A percentile compares a stretch with the other conserved stretches of the same genome.
These are phyloP conservation scores for Trogon melanurus DNA, from an alignment of 2,113 vertebrate genomes.

Conservation along the genomic window DNA sequence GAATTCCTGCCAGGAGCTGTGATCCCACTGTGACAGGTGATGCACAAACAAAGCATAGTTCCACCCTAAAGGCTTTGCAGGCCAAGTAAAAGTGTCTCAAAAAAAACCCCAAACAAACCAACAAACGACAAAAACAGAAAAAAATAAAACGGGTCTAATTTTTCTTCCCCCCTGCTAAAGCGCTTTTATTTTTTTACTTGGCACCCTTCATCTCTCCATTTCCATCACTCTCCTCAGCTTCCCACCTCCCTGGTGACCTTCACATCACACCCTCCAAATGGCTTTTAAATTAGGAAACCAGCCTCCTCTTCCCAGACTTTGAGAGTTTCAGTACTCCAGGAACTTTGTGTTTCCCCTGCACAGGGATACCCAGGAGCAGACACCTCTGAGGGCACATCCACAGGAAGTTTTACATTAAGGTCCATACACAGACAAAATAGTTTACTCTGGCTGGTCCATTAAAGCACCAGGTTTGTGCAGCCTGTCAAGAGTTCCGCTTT, in stretches of 20 bases:
- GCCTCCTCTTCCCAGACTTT: neutral
- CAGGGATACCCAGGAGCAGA: accelerated
- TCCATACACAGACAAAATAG: neutral
- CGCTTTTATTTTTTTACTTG: neutral
- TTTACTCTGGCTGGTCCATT: neutral
- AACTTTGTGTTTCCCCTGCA: neutral
- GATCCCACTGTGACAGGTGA: neutral
- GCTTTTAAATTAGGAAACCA: neutral
- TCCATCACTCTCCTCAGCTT: neutral
- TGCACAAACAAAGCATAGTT: neutral
- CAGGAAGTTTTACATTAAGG: neutral
- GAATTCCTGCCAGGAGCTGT: neutral
- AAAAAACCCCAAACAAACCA: neutral
- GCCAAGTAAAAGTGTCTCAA: neutral
- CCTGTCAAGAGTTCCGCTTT: neutral
- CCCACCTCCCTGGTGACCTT: neutral
- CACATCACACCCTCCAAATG: neutral
- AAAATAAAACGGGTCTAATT: neutral
- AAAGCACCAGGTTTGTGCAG: neutral
- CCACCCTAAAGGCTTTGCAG: neutral
- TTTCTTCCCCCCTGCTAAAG: neutral
- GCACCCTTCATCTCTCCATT: neutral
- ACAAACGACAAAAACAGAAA: too few species aligned
- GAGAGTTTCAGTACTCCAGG: accelerated
- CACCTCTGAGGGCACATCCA: accelerated